Evolutionary conservation across 2,797 vertebrate species (phyloP).

Genomic region (Adelosebastes latens): DNA sequence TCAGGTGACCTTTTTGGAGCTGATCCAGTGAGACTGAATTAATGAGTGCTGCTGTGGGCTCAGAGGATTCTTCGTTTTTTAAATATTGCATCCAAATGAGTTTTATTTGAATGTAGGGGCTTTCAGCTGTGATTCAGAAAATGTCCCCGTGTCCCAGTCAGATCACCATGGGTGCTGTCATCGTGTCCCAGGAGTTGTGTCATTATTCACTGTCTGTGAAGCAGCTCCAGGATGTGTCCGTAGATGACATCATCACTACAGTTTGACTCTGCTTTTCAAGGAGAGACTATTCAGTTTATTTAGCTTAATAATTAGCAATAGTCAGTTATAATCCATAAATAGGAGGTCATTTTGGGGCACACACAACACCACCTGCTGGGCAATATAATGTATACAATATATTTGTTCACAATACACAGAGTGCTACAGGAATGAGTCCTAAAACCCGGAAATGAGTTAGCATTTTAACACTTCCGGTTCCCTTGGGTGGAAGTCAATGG

Average conservation of each 20-base stretch:
- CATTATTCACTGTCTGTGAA: slow-evolving; percentile 44
- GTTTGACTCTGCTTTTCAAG: slow-evolving; percentile 22
- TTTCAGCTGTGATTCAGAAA: slow-evolving; percentile 46
- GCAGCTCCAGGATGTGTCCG: slow-evolving; percentile 37
- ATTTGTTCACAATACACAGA: no score
- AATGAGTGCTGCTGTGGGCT: slow-evolving; percentile 43
- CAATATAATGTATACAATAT: no score
- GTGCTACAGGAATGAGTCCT: no score
- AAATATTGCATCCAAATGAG: slow-evolving; percentile 50
- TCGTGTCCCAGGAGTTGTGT: slow-evolving; percentile 35
- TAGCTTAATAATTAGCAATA: background rate
- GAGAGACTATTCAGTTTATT: background rate
- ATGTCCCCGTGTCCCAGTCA: slow-evolving; percentile 27
- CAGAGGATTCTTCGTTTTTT: slow-evolving; percentile 33
- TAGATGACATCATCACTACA: slow-evolving; percentile 23
- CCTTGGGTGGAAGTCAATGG: no score
- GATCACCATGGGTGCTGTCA: slow-evolving; percentile 37
- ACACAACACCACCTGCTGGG: background rate
- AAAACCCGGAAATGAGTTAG: no score
- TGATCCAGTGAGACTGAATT: slow-evolving; percentile 42
- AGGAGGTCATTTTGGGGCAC: background rate
- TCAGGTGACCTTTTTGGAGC: slow-evolving; percentile 62
- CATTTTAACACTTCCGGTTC: no score
- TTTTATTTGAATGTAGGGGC: slow-evolving; percentile 30
- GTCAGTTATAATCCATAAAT: background rate